Conservation (phyloP, 1,140 invertebrate species). For the Euborellia annulipes region DNA sequence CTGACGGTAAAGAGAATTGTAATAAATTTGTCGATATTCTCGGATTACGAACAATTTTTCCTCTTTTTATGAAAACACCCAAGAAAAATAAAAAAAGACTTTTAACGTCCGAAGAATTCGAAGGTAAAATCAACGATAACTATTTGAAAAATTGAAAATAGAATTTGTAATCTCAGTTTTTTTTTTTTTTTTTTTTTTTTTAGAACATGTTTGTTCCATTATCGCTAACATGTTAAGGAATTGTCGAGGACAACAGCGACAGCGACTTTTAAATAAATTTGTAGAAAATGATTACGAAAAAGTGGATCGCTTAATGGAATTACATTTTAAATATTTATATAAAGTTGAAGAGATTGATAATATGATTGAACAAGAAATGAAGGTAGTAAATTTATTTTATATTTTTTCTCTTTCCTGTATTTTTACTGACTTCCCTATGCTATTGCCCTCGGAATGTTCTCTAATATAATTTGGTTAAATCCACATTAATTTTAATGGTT, state of each 20-base stretch:
- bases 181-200: constrained; percentile 18
- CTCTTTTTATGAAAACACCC: constrained; percentile 97
- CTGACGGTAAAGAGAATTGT: constrained; percentile 87
- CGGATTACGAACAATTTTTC: constrained; percentile 90
- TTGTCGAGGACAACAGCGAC: constrained; percentile 74
- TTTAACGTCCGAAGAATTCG: constrained; percentile 76
- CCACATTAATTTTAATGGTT: constrained; percentile 4
- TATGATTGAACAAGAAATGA: constrained; percentile 43
- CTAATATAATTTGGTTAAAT: neutral
- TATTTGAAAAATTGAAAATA: too few relatives aligned
- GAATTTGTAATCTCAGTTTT: too few relatives aligned
- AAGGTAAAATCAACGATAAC: constrained; percentile 46
- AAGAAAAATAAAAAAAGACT: constrained; percentile 71
- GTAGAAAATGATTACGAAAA: constrained; percentile 98
- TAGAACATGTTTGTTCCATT: constrained; percentile 88
- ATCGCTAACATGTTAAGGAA: constrained; percentile 87
- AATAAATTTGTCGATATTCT: constrained; percentile 98
- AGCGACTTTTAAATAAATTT: constrained; percentile 88
- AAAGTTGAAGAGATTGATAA: constrained; percentile 81
- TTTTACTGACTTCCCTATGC: neutral
- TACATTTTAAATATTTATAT: constrained; percentile 95
- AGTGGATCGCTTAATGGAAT: constrained; percentile 86
- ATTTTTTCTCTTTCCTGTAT: neutral
- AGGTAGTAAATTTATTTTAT: constrained; percentile 18
- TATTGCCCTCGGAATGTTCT: neutral